Evolutionary conservation across 1,140 invertebrate genomes (phyloP), one percentile per base, ranked within the genome.

Genomic region (Nymphalis io): DNA sequence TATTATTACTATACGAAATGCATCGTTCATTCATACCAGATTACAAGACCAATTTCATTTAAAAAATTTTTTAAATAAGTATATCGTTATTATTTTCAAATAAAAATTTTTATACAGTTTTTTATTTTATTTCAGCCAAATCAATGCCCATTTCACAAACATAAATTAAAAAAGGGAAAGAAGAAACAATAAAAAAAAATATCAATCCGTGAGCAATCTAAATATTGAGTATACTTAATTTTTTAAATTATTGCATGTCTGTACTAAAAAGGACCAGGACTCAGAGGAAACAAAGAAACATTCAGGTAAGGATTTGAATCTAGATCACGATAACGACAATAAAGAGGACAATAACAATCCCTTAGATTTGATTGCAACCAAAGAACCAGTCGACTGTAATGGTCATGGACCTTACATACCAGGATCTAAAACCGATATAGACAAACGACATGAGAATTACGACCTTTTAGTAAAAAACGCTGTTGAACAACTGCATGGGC

Each of bases 341-440:
- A 53, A 73, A 44, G 23, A 69, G 8, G 75, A 73, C 4, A 62
- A 80, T 6, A 70, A 85, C 4, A 82, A 89, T 73, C 82, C 84
- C 15, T 82, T 88, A 60, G 76, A 75, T 60, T 73, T 85, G 20
- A 78, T 81, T 58, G 68, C 75, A 68, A 79, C 74, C 38, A 80
- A 83, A 78, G 72, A 85, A 69, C 83, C 85, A 6, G 61, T 79
- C 38, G 84, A 90, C 61, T 61, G 38, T 33, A 75, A 88, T 0
- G 88, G 88, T 15, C 72, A 84, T 39, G 83, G 82, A 2, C 87
- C 90, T 55, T 94, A 94, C 58, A 83, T 93, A 6, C 93, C 94
- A 0, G 94, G 94, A 13, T 89, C 93, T 48, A 76, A 93, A n/a
- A 94, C 93, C 0, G 92, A 93, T 20, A 81, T 90, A 20, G 83